Evolutionary conservation across 2,888 invertebrate genomes (phyloP), one percentile per base, ranked within the genome.

Genomic region (Agonopterix arenella): DNA sequence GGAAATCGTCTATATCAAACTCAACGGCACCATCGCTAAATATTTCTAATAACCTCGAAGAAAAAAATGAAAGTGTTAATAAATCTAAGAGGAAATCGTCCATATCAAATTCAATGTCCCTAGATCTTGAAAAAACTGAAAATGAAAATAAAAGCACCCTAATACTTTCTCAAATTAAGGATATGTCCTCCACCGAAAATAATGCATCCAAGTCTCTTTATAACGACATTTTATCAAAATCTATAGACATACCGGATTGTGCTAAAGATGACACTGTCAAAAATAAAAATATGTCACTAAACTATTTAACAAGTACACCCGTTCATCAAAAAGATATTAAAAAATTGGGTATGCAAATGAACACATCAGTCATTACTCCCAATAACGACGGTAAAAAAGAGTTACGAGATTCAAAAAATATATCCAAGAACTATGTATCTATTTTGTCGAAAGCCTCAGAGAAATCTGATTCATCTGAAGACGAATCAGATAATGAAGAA

Each of bases 271-370:
- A 56, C 37, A 9, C 8, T 8, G 11, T 11, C 8, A 40, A 40
- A n/a, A 43, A 43, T 8, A 43, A 43, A 43, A 13, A 43, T 43
- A 49, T 36, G 10, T 74, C 73, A 3, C 51, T 65, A 9, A 73
- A 69, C 50, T 81, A 76, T 61, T 73, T 64, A n/a, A 84, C 84
- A 48, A 83, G 84, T 58, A 86, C 86, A 11, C 85, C 86, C 46
- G 62, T 85, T 36, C 83, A 80, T 56, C 73, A 82, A 51, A 83
- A 81, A 58, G 52, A 64, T 10, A 47, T 70, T 2, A 66, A 70
- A 57, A 82, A 74, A 52, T 48, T 75, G 46, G 67, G 57, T 36
- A 62, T 77, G 53, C 71, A 74, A 54, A 72, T 77, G 1, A 83
- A 82, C 52, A 75, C 77, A 47, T 78, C 83, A 28, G 64, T 74